Percentiles rank a stretch among this genome's conserved stretches.
phyloP scores from a whole-genome alignment of 1,140 invertebrate species.

The Bombyx mori region ASM3026992v2 NC_085111.1:10708001-10708500 shows the following conservation, averaged over 20 bases:
- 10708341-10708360: slow-evolving; percentile 82
- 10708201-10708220: slow-evolving; percentile 6
- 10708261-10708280: slow-evolving; percentile 84
- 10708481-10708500: slow-evolving; percentile 83
- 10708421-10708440: slow-evolving; percentile 84
- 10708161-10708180: neutral
- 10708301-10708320: slow-evolving; percentile 84
- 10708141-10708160: slow-evolving; percentile 14
- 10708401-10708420: slow-evolving; percentile 79
- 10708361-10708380: slow-evolving; percentile 84
- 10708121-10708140: slow-evolving; percentile 27
- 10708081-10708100: neutral
- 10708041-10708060: too few species aligned
- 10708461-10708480: slow-evolving; percentile 79
- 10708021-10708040: too few species aligned
- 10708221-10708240: slow-evolving; percentile 60
- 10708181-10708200: neutral
- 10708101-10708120: slow-evolving; percentile 18
- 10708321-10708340: slow-evolving; percentile 85
- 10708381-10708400: slow-evolving; percentile 84
- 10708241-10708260: slow-evolving; percentile 87
- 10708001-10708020: too few species aligned
- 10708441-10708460: slow-evolving; percentile 82
- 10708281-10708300: slow-evolving; percentile 85
- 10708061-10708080: too few species aligned